These are phyloP conservation scores for Crambe crambe DNA, from an alignment of 37 sponge, comb jelly and placozoan genomes.

Conservation along the genomic window DNA sequence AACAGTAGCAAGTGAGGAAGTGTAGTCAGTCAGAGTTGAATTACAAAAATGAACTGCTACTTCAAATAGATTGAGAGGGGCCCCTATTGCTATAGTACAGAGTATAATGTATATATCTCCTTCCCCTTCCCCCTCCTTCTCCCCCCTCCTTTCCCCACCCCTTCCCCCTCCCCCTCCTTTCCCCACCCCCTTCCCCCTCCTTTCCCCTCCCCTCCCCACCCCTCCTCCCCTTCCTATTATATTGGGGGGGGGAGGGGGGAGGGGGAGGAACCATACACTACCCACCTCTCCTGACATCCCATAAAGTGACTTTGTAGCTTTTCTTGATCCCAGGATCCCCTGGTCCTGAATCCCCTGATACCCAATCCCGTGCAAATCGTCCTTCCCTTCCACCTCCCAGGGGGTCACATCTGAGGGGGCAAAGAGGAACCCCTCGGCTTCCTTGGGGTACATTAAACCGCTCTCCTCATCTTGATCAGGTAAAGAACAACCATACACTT, in stretches of 20 bases:
- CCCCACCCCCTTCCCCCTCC: not conserved
- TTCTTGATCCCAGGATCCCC: conserved; percentile 12
- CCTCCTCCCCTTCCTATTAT: too few species aligned
- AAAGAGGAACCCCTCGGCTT: conserved; percentile 53
- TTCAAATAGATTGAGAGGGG: not conserved
- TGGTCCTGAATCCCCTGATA: conserved; percentile 68
- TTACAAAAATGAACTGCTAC: not conserved
- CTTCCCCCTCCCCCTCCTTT: not conserved
- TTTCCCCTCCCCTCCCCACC: too few species aligned
- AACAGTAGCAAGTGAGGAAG: too few species aligned
- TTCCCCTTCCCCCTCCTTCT: not conserved
- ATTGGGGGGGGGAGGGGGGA: too few species aligned
- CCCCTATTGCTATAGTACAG: too few species aligned
- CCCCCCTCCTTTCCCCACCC: not conserved
- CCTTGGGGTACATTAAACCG: not conserved
- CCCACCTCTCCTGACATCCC: conserved; percentile 85
- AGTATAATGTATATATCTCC: too few species aligned
- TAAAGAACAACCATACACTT: conserved; percentile 58
- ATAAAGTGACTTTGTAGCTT: conserved; percentile 45
- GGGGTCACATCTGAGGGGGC: conserved; percentile 72
- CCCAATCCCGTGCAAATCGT: conserved; percentile 81
- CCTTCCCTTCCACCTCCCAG: conserved; percentile 63
- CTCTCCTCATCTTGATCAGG: conserved; percentile 1
- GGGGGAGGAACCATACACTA: too few species aligned
- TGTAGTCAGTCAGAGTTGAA: not conserved